Conservation (phyloP, 2,113 vertebrate genomes). For the Caloenas nicobarica region DNA sequence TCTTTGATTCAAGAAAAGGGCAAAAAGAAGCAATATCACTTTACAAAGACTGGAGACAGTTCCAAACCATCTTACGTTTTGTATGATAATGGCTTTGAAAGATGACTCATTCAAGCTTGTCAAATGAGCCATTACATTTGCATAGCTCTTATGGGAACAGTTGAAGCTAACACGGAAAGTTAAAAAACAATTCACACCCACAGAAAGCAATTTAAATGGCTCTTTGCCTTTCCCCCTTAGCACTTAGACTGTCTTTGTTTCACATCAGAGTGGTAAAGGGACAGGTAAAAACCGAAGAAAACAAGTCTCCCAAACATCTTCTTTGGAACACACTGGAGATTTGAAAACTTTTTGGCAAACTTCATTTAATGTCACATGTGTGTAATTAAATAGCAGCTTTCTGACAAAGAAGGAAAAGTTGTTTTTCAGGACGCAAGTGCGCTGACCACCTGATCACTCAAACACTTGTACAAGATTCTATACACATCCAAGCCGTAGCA, state of each 20-base stretch:
- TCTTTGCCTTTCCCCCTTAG: not conserved
- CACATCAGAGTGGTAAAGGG: not conserved
- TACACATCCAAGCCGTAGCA: not conserved
- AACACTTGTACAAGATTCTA: not conserved
- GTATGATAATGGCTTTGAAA: constrained; percentile 43
- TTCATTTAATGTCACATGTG: not conserved
- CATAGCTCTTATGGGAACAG: not conserved
- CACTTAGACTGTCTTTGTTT: not conserved
- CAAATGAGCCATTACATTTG: constrained; percentile 65
- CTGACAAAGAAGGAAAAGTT: not conserved
- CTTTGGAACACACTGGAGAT: accelerated
- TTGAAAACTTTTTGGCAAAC: not conserved
- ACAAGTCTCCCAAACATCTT: not conserved
- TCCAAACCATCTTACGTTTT: constrained; percentile 45
- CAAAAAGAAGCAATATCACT: not conserved
- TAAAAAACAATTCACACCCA: not conserved
- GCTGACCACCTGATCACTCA: accelerated
- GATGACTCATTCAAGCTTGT: constrained; percentile 40
- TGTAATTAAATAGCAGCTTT: not conserved
- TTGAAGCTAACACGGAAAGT: not conserved
- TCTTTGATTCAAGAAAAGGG: not conserved
- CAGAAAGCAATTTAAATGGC: not conserved
- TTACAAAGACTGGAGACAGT: not conserved
- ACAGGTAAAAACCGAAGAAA: not conserved
- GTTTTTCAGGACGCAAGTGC: not conserved